phyloP scores from a whole-genome alignment of 2,888 invertebrate genomes.

The Rhagium mordax region DNA sequence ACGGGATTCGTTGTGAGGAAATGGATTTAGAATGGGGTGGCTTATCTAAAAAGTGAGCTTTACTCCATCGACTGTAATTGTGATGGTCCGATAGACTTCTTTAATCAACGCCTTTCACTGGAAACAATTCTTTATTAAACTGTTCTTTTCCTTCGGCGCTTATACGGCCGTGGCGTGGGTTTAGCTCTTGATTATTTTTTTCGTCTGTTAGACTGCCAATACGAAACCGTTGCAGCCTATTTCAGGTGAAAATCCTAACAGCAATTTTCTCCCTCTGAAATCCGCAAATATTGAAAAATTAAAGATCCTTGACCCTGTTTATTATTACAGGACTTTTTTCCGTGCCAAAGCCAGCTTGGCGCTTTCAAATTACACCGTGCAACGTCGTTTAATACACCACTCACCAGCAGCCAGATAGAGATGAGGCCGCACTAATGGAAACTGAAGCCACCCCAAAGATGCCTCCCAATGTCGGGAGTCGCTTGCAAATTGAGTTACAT shows the following conservation, averaged over 20 bases:
- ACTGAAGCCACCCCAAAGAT: constrained; percentile 65
- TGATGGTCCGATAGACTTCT: constrained; percentile 46
- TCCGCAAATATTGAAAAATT: too few relatives aligned
- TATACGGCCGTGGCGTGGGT: background rate
- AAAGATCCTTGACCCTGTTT: too few relatives aligned
- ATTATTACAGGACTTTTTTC: background rate
- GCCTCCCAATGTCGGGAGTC: constrained; percentile 62
- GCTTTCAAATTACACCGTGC: background rate
- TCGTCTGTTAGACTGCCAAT: background rate
- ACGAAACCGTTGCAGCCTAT: too few relatives aligned
- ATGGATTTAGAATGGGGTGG: constrained; percentile 51
- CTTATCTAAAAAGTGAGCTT: constrained; percentile 48
- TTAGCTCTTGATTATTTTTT: background rate
- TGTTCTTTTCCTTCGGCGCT: constrained; percentile 7
- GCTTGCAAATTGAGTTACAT: constrained; percentile 67
- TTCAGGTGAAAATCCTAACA: too few relatives aligned
- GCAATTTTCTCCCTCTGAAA: too few relatives aligned
- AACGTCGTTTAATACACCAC: constrained; percentile 11
- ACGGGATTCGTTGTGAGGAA: constrained; percentile 41
- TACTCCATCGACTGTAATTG: constrained; percentile 44
- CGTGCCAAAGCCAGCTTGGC: background rate
- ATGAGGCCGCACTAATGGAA: constrained; percentile 62
- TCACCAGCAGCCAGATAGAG: constrained; percentile 36
- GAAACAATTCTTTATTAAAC: constrained; percentile 35
- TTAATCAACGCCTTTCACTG: constrained; percentile 37